Conservation (phyloP, 2,113 vertebrate genomes). For the Mastomys coucha region DNA sequence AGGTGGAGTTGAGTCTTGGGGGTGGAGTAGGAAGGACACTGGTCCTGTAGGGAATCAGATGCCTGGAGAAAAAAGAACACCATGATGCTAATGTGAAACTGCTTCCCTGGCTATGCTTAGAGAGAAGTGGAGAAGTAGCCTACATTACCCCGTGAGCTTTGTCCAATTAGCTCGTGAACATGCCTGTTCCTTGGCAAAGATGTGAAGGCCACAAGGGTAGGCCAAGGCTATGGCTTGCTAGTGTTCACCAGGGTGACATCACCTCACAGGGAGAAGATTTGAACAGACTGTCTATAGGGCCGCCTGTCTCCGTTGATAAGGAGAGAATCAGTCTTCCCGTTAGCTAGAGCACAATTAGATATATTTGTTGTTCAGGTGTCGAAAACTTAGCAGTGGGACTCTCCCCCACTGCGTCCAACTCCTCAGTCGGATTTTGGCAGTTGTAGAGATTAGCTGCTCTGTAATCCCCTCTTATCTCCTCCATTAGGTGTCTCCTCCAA, state of each 20-base stretch:
- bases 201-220: neutral
- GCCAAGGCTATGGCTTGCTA: neutral
- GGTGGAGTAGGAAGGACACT: neutral
- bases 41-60: neutral
- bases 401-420: neutral
- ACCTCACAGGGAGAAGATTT: neutral
- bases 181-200: neutral
- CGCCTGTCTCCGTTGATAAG: neutral
- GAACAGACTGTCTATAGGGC: neutral
- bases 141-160: neutral
- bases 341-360: neutral
- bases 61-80: neutral
- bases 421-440: neutral
- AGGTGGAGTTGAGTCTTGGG: neutral
- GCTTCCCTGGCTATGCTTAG: neutral
- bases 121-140: neutral
- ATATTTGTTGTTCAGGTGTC: constrained; percentile 20
- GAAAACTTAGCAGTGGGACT: constrained; percentile 41
- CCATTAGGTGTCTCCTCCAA: constrained; percentile 65
- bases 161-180: neutral
- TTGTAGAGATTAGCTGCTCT: neutral
- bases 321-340: neutral
- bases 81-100: neutral
- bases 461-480: constrained; percentile 11
- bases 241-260: neutral